phyloP scores from a whole-genome alignment of 2,113 vertebrate genomes.

The Bombycilla garrulus region DNA sequence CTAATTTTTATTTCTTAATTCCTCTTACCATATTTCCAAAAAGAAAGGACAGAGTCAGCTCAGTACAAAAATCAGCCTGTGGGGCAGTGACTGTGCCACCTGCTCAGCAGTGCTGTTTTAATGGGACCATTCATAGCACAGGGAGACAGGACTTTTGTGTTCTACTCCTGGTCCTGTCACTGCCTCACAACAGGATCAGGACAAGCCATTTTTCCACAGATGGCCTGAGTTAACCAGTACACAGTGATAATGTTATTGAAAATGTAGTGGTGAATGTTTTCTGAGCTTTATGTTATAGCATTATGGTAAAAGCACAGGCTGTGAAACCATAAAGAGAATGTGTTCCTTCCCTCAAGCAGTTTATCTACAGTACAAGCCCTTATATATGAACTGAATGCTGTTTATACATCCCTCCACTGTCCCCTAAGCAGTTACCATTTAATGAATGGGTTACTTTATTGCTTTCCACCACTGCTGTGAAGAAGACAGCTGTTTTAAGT shows the following conservation, averaged over 20 bases:
- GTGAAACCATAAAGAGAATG: constrained; percentile 5
- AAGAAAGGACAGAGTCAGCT: not conserved
- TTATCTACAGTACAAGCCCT: not conserved
- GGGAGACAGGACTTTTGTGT: not conserved
- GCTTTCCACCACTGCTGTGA: not conserved
- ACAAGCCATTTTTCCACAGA: not conserved
- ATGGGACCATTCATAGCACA: not conserved
- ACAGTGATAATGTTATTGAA: not conserved
- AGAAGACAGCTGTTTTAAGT: not conserved
- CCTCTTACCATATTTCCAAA: not conserved
- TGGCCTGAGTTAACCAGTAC: not conserved
- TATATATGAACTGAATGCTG: not conserved
- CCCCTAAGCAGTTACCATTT: not conserved
- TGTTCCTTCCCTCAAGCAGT: not conserved
- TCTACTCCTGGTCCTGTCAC: not conserved
- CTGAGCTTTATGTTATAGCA: not conserved
- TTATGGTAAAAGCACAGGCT: not conserved
- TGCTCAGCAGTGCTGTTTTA: rapidly evolving
- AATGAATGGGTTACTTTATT: not conserved
- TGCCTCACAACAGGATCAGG: not conserved
- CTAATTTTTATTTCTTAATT: not conserved
- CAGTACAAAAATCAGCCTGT: rapidly evolving
- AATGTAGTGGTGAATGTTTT: not conserved
- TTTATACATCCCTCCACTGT: not conserved
- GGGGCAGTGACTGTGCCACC: not conserved